Base-by-base conservation (phyloP, 64 coral and sea anemone genomes). In the Porites australiensis region DNA sequence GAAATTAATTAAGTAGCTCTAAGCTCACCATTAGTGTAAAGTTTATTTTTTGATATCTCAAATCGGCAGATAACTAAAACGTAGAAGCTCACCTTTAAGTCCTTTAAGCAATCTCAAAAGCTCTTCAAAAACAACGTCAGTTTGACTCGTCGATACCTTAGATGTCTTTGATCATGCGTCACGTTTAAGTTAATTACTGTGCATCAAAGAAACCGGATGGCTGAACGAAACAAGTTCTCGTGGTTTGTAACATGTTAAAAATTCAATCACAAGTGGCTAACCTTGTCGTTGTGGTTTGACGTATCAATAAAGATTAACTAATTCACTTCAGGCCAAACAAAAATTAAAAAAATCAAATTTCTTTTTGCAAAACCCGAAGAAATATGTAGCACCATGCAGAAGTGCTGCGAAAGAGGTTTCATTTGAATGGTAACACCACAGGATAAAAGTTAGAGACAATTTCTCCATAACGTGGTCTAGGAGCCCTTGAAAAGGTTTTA, bases 201-300 rank as follows among this genome's bases (percentile, higher is more conserved):
- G 13, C 5, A 44, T 74, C 72, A 50, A 74, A 15, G 18, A 76
- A 76, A 63, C 81, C 81, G 81, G 81, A 84, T 65, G 81, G 51
- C n/a, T 8, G 6, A 54, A 4, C 46, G n/a, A 68, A 84, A 53
- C 81, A 43, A 68, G 81, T 84, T 84, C 62, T 4, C 46, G 3
- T 6, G 18, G 7, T 50, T 47, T 49, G 61, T 80, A 84, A 84
- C 81, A 84, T 68, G 81, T 84, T 84, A 53, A 5, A 44, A 80
- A 80, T 80, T 80, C 77, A 80, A 80, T 43, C 20, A 80, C 3
- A 37, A 37, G 27, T 37, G 27, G 27, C 77, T 4, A 44, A 21
- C n/a, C 54, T 9, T 61, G 77, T 80, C 77, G 27, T 37, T 80
- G 22, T 13, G 52, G 77, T 37, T 52, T 76, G 73, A 76, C 73